Base-by-base conservation (phyloP, 2,113 vertebrate genomes). In the Glareola pratincola region DNA sequence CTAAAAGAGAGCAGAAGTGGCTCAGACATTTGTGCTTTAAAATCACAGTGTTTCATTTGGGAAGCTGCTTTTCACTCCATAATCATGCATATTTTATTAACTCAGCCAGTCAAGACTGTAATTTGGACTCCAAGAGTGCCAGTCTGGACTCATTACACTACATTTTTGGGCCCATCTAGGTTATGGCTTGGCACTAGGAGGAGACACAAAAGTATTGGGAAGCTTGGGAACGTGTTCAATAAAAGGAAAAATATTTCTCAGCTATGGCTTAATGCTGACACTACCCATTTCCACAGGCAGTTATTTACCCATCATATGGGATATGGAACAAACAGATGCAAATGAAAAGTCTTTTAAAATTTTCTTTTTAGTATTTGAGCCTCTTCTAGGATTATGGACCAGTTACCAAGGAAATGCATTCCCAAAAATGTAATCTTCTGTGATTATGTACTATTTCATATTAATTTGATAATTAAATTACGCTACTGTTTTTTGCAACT, bases 11-110 rank as follows among this genome's bases (percentile, higher is more conserved):
- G 53, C 48, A 76, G 48, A 92, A 86, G 14, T 4, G 27, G 51
- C 51, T 91, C 64, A 81, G 60, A 66, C 22, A 37, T 26, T 53
- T 27, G 12, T 37, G 47, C n/a, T 89, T 86, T 36, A 53, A 24
- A 84, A 89, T 45, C 63, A 51, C 8, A 54, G 17, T 8, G 50
- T 41, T 92, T 86, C 60, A 67, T 48, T 54, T 39, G 37, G 50
- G 47, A 78, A 71, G 87, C 68, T 66, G 54, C 59, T 81, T 89
- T 87, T 71, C 60, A 51, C 56, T 89, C 74, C 76, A 71, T 24
- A 54, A 75, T 87, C 76, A 81, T 78, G 29, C 64, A 77, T 74
- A 63, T 91, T 96, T 91, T 59, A 96, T 81, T 87, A 95, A 84
- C 68, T 47, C 29, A 50, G 67, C 36, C 67, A 88, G 67, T 67